Conservation (phyloP, 2,888 invertebrate genomes). For the Sinotaia quadrata region DNA sequence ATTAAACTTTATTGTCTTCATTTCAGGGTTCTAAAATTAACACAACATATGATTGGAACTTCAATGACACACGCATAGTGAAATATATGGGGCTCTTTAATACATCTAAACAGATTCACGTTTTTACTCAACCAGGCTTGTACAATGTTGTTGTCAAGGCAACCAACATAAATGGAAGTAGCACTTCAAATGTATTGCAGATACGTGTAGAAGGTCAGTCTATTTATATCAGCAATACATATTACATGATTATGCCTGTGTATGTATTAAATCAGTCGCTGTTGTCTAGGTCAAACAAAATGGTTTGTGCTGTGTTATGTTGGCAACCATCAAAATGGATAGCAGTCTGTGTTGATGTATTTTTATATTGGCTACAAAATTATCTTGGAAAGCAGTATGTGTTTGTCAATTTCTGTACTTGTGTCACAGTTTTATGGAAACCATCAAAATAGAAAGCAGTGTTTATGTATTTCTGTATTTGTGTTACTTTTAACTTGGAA, state of each 20-base stretch:
- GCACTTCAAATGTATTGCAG: constrained; percentile 30
- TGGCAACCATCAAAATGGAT: too few species aligned
- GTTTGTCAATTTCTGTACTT: too few species aligned
- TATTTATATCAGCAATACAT: background rate
- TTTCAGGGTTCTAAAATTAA: constrained; percentile 51
- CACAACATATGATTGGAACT: constrained; percentile 55
- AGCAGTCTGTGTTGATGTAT: too few species aligned
- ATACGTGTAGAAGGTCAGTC: constrained; percentile 49
- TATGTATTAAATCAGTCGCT: background rate
- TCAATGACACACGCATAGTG: constrained; percentile 38
- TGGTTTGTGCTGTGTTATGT: too few species aligned
- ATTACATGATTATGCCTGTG: background rate
- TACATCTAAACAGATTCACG: constrained; percentile 39
- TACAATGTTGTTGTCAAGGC: constrained; percentile 54
- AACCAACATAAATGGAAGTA: constrained; percentile 46
- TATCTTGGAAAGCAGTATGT: too few species aligned
- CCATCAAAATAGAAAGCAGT: too few species aligned
- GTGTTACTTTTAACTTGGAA: too few species aligned
- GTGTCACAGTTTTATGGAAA: too few species aligned
- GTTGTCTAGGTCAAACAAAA: too few species aligned
- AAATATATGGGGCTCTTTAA: constrained; percentile 39
- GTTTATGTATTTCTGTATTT: too few species aligned
- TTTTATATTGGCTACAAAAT: too few species aligned
- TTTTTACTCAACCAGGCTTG: constrained; percentile 45
- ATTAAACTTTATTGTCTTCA: constrained; percentile 1